These are phyloP conservation scores for Lateolabrax maculatus DNA, from an alignment of 2,797 vertebrate genomes.

Conservation along the genomic window DNA sequence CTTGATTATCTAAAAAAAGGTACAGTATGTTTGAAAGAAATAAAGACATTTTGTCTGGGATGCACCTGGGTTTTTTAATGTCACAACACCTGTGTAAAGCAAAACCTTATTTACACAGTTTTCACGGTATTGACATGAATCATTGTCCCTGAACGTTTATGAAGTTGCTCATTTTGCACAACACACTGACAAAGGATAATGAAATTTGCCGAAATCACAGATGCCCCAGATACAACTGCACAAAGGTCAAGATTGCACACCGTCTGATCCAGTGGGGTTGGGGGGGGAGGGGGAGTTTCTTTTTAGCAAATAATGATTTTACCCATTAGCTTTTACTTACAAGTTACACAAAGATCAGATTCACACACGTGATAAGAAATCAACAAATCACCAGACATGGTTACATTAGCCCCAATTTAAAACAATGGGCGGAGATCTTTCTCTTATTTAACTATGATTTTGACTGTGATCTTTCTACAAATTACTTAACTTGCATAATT, in stretches of 20 bases:
- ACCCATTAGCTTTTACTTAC: neutral
- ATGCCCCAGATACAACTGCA: constrained; percentile 2
- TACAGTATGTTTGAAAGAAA: constrained; percentile 29
- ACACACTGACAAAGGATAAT: constrained; percentile 30
- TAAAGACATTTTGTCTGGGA: constrained; percentile 33
- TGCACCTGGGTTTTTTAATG: constrained; percentile 59
- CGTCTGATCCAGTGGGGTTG: neutral
- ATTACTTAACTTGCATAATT: neutral
- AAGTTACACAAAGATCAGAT: neutral
- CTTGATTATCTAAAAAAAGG: constrained; percentile 38
- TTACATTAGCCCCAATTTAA: neutral
- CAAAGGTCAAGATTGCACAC: constrained; percentile 33
- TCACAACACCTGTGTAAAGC: constrained; percentile 30
- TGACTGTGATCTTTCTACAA: neutral
- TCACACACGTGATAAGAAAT: neutral
- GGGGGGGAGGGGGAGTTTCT: neutral
- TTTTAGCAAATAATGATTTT: neutral
- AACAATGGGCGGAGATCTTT: too few species aligned
- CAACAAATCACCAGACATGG: neutral
- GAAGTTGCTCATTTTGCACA: neutral
- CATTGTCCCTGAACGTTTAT: constrained; percentile 19
- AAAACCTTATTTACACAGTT: constrained; percentile 30
- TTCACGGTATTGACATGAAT: constrained; percentile 22
- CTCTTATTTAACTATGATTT: too few species aligned
- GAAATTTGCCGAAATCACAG: constrained; percentile 29